Evolutionary conservation across 2,113 vertebrate species (phyloP).

Genomic region (Ceyx cyanopectus): DNA sequence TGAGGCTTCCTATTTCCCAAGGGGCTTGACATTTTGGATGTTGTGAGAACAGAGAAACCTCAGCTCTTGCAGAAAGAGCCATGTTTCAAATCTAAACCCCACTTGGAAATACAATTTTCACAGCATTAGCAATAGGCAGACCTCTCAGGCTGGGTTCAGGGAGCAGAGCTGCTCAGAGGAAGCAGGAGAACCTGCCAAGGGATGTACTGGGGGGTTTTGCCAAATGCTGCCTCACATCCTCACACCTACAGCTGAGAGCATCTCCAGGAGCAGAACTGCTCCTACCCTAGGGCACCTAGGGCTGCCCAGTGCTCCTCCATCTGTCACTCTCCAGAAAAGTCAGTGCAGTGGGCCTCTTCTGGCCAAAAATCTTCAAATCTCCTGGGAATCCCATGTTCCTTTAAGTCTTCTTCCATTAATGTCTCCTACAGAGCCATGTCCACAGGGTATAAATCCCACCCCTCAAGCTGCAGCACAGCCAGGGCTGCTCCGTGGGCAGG

Average conservation of each 20-base stretch:
- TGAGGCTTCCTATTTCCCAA: constrained; percentile 46
- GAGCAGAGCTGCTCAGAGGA: not conserved
- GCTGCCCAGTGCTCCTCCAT: not conserved
- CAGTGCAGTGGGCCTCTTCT: not conserved
- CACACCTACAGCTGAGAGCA: not conserved
- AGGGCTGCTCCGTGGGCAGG: not conserved
- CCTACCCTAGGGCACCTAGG: not conserved
- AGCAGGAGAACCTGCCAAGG: not conserved
- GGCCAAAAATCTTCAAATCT: not conserved
- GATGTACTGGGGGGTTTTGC: not conserved
- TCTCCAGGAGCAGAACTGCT: not conserved
- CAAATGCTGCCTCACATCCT: accelerated
- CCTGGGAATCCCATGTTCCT: not conserved
- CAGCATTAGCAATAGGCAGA: constrained; percentile 8
- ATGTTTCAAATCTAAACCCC: not conserved
- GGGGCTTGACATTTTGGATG: constrained; percentile 29
- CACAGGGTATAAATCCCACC: not conserved
- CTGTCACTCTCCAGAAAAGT: not conserved
- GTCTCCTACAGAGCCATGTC: not conserved
- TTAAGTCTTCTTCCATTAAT: not conserved
- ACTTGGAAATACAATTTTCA: constrained; percentile 4
- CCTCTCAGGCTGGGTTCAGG: not conserved
- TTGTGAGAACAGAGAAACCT: not conserved
- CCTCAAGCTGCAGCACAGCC: not conserved
- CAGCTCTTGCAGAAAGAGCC: constrained; percentile 12